Base-by-base conservation (phyloP, 2,113 vertebrate genomes). In the Polypterus bichir region DNA sequence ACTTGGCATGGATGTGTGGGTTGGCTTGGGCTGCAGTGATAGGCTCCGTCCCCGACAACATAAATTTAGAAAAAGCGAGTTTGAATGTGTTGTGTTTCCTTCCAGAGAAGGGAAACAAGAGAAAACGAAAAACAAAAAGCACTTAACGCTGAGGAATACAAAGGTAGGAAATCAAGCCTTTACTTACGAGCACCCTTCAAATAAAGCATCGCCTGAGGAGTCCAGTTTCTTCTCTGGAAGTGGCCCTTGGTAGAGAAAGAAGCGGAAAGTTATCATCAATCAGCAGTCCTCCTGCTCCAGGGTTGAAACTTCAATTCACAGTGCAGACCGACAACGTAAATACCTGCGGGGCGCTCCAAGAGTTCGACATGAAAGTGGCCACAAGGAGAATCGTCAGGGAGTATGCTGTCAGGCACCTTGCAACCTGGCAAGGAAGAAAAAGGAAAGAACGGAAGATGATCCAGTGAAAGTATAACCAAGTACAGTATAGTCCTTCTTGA, bases 191-290 rank as follows among this genome's bases (percentile, higher is more conserved):
- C 90, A 7, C 93, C 95, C 80, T 97, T 98, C 47, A 98, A 79
- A 67, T 98, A 97, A 49, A 97, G 78, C 90, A 98, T 97, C 1
- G 95, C 92, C 71, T 97, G 95, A 1, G 95, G 93, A 7, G 91
- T 96, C 95, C 95, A 98, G 73, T 97, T 98, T 64, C 93, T 89
- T 62, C 89, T 83, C 70, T 92, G 89, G 54, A 91, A 87, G 48
- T 82, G 79, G 65, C 64, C 72, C 95, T 97, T 61, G 9, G 52
- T 10, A 45, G 2, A 6, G 57, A 60, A 49, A 69, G 47, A 71
- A 44, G 47, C 51, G 51, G 44, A 64, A 64, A 48, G 57, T 62
- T 60, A 44, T 4, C 0, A 0, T 8, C n/a, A n/a, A 57, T 44
- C n/a, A n/a, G 44, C 4, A 9, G 56, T 27, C 4, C 9, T 9